Conservation (phyloP, 2,797 vertebrate genomes). For the Cheirogaleus major region DNA sequence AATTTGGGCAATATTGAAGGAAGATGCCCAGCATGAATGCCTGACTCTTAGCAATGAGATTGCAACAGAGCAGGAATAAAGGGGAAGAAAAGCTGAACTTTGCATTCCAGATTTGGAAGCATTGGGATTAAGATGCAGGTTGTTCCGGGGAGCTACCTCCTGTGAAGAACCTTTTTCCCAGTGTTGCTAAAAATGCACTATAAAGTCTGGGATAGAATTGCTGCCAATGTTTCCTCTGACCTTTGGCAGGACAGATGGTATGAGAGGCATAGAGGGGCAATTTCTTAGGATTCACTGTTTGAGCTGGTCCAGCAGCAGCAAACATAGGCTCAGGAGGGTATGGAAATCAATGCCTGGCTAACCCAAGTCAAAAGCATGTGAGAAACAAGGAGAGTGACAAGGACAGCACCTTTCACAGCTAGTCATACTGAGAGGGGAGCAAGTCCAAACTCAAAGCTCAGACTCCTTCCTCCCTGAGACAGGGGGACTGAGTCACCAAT, state of each 20-base stretch:
- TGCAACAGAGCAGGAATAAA: not conserved
- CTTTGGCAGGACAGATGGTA: not conserved
- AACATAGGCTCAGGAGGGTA: not conserved
- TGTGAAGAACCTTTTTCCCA: not conserved
- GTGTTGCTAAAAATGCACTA: not conserved
- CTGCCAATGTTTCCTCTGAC: constrained; percentile 38
- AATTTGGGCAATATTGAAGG: not conserved
- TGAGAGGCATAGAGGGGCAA: not conserved
- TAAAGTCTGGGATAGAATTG: not conserved
- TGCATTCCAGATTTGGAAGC: not conserved
- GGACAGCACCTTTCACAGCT: not conserved
- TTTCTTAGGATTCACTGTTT: constrained; percentile 10
- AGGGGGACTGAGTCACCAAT: constrained; percentile 12
- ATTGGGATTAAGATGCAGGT: not conserved
- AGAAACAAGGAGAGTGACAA: not conserved
- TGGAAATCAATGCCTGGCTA: not conserved
- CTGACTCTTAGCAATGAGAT: not conserved
- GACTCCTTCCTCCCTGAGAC: not conserved
- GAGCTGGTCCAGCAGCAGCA: not conserved
- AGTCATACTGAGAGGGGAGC: not conserved
- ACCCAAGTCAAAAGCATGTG: not conserved
- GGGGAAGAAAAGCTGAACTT: not conserved
- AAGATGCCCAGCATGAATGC: not conserved
- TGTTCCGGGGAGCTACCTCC: not conserved
- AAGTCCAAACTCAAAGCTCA: not conserved